Conservation (phyloP, 1,140 invertebrate genomes). For the Asbolus verrucosus region DNA sequence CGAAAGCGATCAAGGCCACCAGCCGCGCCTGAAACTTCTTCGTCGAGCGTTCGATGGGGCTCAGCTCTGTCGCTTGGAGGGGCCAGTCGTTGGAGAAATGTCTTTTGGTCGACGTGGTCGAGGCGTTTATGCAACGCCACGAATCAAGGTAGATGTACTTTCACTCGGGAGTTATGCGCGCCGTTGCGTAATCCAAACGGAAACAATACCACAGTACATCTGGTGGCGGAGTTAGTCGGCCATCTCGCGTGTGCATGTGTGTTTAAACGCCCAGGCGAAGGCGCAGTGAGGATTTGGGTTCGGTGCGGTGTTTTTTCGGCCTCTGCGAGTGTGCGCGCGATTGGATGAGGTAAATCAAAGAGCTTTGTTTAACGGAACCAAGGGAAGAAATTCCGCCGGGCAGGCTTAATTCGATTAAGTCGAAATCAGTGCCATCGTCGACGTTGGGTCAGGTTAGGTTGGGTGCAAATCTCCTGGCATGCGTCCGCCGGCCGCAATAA, state of each 20-base stretch:
- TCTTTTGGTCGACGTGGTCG: conserved; percentile 8
- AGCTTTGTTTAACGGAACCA: too few relatives aligned
- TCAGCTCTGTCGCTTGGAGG: conserved; percentile 11
- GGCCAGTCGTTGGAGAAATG: conserved; percentile 26
- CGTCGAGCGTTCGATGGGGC: conserved; percentile 17
- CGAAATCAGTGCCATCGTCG: conserved; percentile 1
- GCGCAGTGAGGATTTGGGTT: neutral
- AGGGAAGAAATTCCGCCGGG: too few relatives aligned
- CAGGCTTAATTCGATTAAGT: neutral
- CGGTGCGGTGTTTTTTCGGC: too few relatives aligned
- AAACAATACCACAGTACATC: conserved; percentile 26
- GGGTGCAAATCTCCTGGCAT: conserved; percentile 31
- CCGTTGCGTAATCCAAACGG: conserved; percentile 31
- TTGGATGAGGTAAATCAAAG: conserved; percentile 13
- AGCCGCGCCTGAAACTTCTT: conserved; percentile 38
- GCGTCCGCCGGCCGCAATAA: conserved; percentile 17
- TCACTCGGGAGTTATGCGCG: conserved; percentile 37
- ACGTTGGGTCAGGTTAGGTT: conserved; percentile 33
- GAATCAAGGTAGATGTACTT: conserved; percentile 43
- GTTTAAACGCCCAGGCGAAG: neutral
- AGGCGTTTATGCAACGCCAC: conserved; percentile 28
- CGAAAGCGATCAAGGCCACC: conserved; percentile 41
- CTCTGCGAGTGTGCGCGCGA: too few relatives aligned
- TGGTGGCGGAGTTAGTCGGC: conserved; percentile 15
- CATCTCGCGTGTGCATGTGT: conserved; percentile 12